These are phyloP conservation scores for Euzophera pinguis DNA, from an alignment of 2,888 invertebrate species.

Conservation along the genomic window DNA sequence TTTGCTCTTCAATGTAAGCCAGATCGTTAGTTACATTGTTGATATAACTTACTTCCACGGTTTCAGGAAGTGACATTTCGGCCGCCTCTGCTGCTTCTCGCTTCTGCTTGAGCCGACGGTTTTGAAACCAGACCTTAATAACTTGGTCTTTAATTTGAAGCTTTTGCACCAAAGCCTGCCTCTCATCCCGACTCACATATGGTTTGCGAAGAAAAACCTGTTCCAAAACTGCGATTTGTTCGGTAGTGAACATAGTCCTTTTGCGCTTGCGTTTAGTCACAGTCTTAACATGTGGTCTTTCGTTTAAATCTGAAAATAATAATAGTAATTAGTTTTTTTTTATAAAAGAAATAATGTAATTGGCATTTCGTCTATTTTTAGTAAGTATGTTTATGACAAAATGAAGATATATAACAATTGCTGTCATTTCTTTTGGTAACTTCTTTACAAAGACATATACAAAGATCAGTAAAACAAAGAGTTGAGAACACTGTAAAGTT, in stretches of 20 bases:
- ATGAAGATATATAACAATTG: too few species aligned
- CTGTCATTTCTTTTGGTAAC: too few species aligned
- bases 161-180: conserved; percentile 81
- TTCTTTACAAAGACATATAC: too few species aligned
- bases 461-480: too few species aligned
- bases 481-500: too few species aligned
- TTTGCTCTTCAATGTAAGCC: conserved; percentile 38
- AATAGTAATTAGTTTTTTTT: too few species aligned
- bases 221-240: conserved; percentile 85
- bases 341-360: too few species aligned
- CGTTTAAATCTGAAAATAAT: too few species aligned
- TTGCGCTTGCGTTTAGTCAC: too few species aligned
- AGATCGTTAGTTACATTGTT: neutral
- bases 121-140: conserved; percentile 90
- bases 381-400: too few species aligned
- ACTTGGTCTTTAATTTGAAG: conserved; percentile 84
- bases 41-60: conserved; percentile 13
- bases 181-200: conserved; percentile 84
- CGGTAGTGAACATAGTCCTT: conserved; percentile 86
- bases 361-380: too few species aligned
- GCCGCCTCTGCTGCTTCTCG: conserved; percentile 47
- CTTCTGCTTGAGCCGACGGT: conserved; percentile 84
- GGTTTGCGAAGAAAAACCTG: conserved; percentile 83
- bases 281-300: too few species aligned
- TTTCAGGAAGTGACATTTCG: neutral